These are phyloP conservation scores for Diabrotica virgifera DNA, from an alignment of 1,140 invertebrate genomes.

Conservation along the genomic window DNA sequence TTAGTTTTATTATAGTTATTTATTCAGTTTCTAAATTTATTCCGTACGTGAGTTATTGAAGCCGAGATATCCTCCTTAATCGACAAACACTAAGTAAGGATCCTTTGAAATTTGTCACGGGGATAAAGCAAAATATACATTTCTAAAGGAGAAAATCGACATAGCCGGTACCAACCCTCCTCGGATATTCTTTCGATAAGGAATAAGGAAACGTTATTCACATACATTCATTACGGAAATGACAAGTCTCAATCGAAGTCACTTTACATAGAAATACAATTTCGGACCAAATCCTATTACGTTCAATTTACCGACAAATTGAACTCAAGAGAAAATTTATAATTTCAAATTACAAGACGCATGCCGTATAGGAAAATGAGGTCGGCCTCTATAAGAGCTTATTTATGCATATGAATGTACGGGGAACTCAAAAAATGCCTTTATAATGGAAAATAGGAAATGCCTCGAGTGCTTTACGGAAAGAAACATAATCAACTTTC, in stretches of 20 bases:
- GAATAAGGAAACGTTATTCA: conserved; percentile 4
- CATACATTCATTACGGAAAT: conserved; percentile 13
- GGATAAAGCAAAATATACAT: too few species aligned
- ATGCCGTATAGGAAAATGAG: conserved; percentile 15
- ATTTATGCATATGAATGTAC: conserved; percentile 20
- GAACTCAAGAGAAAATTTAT: conserved; percentile 20
- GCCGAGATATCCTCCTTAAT: too few species aligned
- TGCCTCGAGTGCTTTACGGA: conserved; percentile 4
- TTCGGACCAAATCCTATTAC: conserved; percentile 19
- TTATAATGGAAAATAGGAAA: conserved; percentile 21
- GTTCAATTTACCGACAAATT: conserved; percentile 19
- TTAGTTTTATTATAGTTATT: too few species aligned
- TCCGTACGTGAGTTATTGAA: too few species aligned
- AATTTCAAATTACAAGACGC: conserved; percentile 21
- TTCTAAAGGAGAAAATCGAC: too few species aligned
- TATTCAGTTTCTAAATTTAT: too few species aligned
- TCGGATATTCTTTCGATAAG: too few species aligned
- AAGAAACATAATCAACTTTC: conserved; percentile 8
- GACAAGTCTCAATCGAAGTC: conserved; percentile 8
- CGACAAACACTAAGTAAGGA: too few species aligned
- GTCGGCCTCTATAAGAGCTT: conserved; percentile 17
- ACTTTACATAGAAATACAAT: conserved; percentile 16
- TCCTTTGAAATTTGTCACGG: too few species aligned
- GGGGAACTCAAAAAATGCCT: conserved; percentile 17
- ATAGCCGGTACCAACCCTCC: too few species aligned